phyloP scores from a whole-genome alignment of 2,797 vertebrate species.

The Hippocampus kuda region DNA sequence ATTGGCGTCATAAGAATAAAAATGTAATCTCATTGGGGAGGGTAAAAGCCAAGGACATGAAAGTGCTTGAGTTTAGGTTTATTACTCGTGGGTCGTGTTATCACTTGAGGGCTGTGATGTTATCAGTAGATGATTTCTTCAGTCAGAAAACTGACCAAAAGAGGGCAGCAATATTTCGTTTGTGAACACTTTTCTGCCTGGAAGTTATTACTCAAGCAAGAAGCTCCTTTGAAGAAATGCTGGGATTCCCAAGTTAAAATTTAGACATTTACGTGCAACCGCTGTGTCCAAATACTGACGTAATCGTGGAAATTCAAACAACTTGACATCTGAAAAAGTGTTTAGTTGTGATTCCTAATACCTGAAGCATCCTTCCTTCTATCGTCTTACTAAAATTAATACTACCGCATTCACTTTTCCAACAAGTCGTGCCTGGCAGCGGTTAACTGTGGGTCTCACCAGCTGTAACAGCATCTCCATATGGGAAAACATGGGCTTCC shows the following conservation, averaged over 20 bases:
- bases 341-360: background rate
- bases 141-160: slow-evolving; percentile 29
- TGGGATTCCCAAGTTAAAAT: background rate
- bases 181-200: background rate
- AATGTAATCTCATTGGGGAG: slow-evolving; percentile 26
- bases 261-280: background rate
- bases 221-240: background rate
- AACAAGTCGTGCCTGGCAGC: slow-evolving; percentile 12
- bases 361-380: background rate
- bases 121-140: slow-evolving; percentile 18
- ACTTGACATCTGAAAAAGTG: background rate
- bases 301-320: background rate
- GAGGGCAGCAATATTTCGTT: slow-evolving; percentile 41
- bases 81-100: slow-evolving; percentile 16
- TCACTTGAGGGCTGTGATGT: slow-evolving; percentile 7
- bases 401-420: slow-evolving; percentile 10
- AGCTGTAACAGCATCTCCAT: slow-evolving; percentile 91
- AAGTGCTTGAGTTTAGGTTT: slow-evolving; percentile 24
- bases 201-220: background rate
- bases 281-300: background rate
- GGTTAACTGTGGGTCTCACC: slow-evolving; percentile 58
- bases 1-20: slow-evolving; percentile 31
- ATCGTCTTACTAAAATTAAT: slow-evolving; percentile 13
- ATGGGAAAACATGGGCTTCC: slow-evolving; percentile 74
- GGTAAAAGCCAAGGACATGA: slow-evolving; percentile 34